Base-by-base conservation (phyloP, 2,888 invertebrate genomes). In the Caenorhabditis drosophilae region DNA sequence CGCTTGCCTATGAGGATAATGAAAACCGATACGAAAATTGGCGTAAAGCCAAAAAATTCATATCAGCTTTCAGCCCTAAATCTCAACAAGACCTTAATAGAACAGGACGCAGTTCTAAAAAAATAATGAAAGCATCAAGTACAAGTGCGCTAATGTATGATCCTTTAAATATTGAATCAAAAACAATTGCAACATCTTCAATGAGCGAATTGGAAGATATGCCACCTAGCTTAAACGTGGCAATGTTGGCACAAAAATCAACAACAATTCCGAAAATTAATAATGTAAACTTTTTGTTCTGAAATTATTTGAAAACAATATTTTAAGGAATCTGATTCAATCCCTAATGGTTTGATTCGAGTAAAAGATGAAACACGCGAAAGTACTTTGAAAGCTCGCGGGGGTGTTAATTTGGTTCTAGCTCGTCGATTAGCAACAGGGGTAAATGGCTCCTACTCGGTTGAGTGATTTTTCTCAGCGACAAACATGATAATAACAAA, bases 21-120 rank as follows among this genome's bases (percentile, higher is more conserved):
- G 63, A 62, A 6, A 47, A 31, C 15, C 50, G 63, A n/a, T 48
- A 64, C 22, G 73, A 73, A 34, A 64, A 54, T 57, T 73, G 73
- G 73, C 50, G 51, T 45, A 18, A 62, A 22, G 73, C 73, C 20
- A 73, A 73, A 25, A 73, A 68, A 20, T 73, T 73, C 48, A 70
- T 73, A 12, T 68, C 67, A 1, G 67, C 70, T n/a, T 73, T 73
- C 31, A 73, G 61, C 36, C 67, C 57, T 25, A 73, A 70, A 47
- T 72, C 71, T 9, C 67, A 68, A 18, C 60, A 51, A 40, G 67
- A 71, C 42, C 36, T 71, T n/a, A 50, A 58, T 25, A 54, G 53
- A 44, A 56, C 50, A 34, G 42, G 40, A 11, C 22, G 38, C 18
- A 15, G 23, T 2, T 20, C 11, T 20, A 47, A 44, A 36, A 48